Conservation (phyloP, 1,140 invertebrate species). For the Scaptomyza graminum region DNA sequence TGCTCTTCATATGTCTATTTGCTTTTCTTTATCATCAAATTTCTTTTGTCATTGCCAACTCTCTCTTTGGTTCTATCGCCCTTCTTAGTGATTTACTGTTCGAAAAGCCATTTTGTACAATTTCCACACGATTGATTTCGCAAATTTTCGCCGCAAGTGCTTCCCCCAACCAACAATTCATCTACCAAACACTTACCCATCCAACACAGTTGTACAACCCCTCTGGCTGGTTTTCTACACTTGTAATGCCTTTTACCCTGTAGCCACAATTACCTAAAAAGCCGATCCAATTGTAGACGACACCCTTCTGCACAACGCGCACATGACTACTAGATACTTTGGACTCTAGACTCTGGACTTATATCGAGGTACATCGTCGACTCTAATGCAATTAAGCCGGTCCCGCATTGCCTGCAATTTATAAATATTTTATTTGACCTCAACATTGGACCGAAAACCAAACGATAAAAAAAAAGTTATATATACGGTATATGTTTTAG, state of each 20-base stretch:
- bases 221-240: conserved; percentile 52
- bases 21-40: conserved; percentile 33
- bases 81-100: conserved; percentile 62
- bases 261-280: conserved; percentile 81
- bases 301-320: conserved; percentile 9
- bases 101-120: conserved; percentile 79
- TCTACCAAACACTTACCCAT: conserved; percentile 7
- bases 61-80: conserved; percentile 10
- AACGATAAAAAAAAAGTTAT: conserved; percentile 13
- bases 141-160: conserved; percentile 75
- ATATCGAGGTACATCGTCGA: conserved; percentile 48
- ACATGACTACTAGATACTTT: conserved; percentile 25
- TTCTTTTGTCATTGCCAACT: conserved; percentile 44
- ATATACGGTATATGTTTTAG: not conserved
- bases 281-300: conserved; percentile 61
- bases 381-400: conserved; percentile 76
- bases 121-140: conserved; percentile 82
- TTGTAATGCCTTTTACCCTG: conserved; percentile 72
- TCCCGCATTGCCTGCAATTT: conserved; percentile 69
- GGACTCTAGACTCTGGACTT: conserved; percentile 43
- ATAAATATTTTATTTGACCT: conserved; percentile 80
- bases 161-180: conserved; percentile 25
- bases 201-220: not conserved
- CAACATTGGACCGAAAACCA: conserved; percentile 41
- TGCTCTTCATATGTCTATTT: not conserved